phyloP scores from a whole-genome alignment of 2,797 vertebrate species.

The Cirrhinus mrigala region DNA sequence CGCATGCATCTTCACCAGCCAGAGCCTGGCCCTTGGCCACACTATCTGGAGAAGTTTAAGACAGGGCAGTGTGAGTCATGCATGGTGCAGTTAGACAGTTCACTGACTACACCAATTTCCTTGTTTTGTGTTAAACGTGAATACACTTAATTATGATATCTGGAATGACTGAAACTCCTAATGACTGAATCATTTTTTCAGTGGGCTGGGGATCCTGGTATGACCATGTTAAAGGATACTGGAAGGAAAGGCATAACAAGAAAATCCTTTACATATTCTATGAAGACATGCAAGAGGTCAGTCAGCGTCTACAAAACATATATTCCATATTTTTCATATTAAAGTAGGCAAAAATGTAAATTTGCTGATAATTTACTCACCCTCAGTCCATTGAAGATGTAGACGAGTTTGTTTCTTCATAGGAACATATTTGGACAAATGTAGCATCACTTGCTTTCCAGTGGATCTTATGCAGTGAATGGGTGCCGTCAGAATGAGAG shows the following conservation, averaged over 20 bases:
- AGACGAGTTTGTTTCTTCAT: background rate
- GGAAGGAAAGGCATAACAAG: slow-evolving; percentile 66
- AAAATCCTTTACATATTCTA: slow-evolving; percentile 73
- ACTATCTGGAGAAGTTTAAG: slow-evolving; percentile 64
- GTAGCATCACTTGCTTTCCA: background rate
- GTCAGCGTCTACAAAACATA: background rate
- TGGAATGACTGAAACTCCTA: background rate
- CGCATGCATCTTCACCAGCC: slow-evolving; percentile 61
- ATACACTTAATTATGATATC: background rate
- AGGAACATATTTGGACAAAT: background rate
- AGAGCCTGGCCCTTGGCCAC: slow-evolving; percentile 62
- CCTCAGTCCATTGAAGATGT: background rate
- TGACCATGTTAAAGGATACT: slow-evolving; percentile 76
- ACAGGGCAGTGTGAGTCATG: slow-evolving; percentile 58
- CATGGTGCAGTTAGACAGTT: background rate
- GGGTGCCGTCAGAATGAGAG: too few species aligned
- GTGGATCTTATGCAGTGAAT: too few species aligned
- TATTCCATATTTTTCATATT: background rate
- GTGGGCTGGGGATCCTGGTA: slow-evolving; percentile 78
- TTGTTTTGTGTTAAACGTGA: background rate
- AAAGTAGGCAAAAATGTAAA: background rate
- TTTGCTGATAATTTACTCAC: background rate
- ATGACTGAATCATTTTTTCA: slow-evolving; percentile 47
- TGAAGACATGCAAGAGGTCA: slow-evolving; percentile 76
- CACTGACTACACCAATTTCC: too few species aligned